Evolutionary conservation across 2,113 vertebrate species (phyloP), one percentile per base, ranked within the genome.

Genomic region (Tachuris rubrigastra): DNA sequence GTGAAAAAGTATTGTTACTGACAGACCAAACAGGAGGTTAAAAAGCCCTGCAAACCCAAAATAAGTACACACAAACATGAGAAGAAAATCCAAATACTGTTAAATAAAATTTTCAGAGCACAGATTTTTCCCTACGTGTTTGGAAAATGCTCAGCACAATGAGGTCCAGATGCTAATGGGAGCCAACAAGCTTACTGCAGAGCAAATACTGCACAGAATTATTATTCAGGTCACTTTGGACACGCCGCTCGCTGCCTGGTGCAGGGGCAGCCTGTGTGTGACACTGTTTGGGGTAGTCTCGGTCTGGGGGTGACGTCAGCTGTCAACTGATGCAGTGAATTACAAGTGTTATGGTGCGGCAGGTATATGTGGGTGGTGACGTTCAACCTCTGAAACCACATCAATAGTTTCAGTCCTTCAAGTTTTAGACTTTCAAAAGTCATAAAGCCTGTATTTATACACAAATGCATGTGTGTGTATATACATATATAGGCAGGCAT

Each of bases 381-480:
- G 41, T 28, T 28, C 84, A 63, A 1, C 89, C 73, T 89, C 94
- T 41, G 73, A 92, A 93, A 92, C 60, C 74, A 93, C 80, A 88
- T 73, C 75, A 78, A 9, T 18, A 23, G 12, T 13, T 46, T 35
- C 50, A 58, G 21, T 13, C 47, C 59, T 59, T 50, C 28, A 37
- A 27, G 37, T 67, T 52, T 87, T 58, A 71, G 52, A 9, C 42
- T 84, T 56, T 15, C 30, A 60, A 52, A 35, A 73, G 53, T 18
- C 50, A 22, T 4, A 8, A 76, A 66, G 28, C 20, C 50, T 69
- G 12, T 39, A 30, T 81, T 92, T 52, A 60, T 5, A 77, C 37
- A 42, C 47, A 35, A 1, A 5, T 2, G 2, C 6, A 4, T 9
- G 0, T 16, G 8, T 1, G 1, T 16, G 0, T 42, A 3, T 33